These are phyloP conservation scores for Papilio demoleus DNA, from an alignment of 2,888 invertebrate species.

Conservation along the genomic window DNA sequence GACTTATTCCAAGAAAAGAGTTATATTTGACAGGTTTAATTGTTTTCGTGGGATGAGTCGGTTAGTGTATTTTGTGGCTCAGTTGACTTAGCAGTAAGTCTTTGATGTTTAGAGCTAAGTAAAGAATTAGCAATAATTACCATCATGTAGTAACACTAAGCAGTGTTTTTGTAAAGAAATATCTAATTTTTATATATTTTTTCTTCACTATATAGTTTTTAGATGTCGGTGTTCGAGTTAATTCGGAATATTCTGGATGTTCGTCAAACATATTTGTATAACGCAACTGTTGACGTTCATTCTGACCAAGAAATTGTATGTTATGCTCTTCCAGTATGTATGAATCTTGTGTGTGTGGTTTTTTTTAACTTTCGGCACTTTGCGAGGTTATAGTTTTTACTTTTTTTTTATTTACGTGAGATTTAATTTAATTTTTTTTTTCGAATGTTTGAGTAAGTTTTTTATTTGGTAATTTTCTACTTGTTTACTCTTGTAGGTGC, in stretches of 20 bases:
- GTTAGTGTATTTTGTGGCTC: constrained; percentile 38
- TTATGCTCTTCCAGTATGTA: constrained; percentile 22
- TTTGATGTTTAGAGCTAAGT: constrained; percentile 40
- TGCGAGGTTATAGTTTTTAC: constrained; percentile 16
- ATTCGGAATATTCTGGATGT: not conserved
- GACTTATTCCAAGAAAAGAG: not conserved
- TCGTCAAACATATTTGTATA: not conserved
- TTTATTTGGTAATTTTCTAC: constrained; percentile 12
- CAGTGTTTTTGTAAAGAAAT: constrained; percentile 31
- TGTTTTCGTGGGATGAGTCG: not conserved
- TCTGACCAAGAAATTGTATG: constrained; percentile 27
- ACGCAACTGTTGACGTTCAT: not conserved
- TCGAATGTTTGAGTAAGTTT: constrained; percentile 20
- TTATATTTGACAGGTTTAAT: not conserved
- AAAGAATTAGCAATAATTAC: constrained; percentile 38
- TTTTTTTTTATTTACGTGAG: not conserved
- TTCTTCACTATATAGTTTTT: not conserved
- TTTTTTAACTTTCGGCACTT: constrained; percentile 32
- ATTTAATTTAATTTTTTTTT: constrained; percentile 4
- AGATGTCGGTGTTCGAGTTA: not conserved
- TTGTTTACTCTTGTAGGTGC: constrained; percentile 27
- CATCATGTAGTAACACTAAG: constrained; percentile 17
- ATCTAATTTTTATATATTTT: not conserved
- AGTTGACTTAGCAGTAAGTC: constrained; percentile 42
- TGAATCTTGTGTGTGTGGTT: constrained; percentile 12